phyloP scores from a whole-genome alignment of 2,113 vertebrate species.

The Jacana jacana region DNA sequence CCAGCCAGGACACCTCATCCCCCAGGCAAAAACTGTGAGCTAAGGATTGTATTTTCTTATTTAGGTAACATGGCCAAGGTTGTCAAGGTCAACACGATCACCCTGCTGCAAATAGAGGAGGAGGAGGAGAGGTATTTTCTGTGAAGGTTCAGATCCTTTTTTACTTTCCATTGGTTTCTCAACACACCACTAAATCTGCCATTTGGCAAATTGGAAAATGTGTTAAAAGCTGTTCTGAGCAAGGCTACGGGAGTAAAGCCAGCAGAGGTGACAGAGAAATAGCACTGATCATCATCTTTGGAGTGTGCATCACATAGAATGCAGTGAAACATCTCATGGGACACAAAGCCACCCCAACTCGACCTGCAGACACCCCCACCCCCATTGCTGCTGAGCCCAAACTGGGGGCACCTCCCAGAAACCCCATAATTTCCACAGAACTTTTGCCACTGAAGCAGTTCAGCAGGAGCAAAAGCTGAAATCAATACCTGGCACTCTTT shows the following conservation, averaged over 20 bases:
- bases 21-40: not conserved
- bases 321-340: accelerated
- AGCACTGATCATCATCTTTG: accelerated
- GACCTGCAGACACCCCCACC: too few relatives aligned
- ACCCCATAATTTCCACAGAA: not conserved
- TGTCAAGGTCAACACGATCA: accelerated
- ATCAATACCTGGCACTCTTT: not conserved
- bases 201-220: not conserved
- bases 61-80: not conserved
- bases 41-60: not conserved
- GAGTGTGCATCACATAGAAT: accelerated
- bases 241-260: not conserved
- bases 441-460: not conserved
- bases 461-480: not conserved
- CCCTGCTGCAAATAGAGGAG: not conserved
- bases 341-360: accelerated
- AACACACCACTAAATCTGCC: not conserved
- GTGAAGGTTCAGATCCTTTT: not conserved
- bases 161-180: not conserved
- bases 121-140: not conserved
- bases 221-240: not conserved
- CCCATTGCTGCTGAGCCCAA: accelerated
- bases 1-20: not conserved
- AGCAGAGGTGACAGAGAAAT: not conserved
- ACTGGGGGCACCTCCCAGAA: accelerated